Base-by-base conservation (phyloP, 2,888 invertebrate genomes). In the Epiblema foenella region DNA sequence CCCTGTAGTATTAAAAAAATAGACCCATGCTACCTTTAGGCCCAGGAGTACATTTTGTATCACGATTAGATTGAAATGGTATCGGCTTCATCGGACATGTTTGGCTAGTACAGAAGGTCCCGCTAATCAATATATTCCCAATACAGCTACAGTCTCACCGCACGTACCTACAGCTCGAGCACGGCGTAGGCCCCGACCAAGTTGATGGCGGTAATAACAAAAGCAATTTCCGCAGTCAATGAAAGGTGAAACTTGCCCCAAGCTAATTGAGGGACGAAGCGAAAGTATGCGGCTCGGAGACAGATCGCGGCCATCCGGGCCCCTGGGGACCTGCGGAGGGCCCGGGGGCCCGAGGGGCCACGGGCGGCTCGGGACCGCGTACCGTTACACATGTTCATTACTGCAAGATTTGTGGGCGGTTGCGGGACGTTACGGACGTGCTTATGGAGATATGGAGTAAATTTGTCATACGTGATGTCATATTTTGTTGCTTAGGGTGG, bases 191-290 rank as follows among this genome's bases (percentile, higher is more conserved):
- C n/a, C 46, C 42, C n/a, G 42, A 46, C 15, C 66, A n/a, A 51
- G 46, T 49, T 58, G 49, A 58, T 37, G 58, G 39, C 37, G 39
- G 58, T 56, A 56, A 33, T 57, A 20, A 11, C 42, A 10, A 54
- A 42, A 39, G 46, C 57, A 29, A 56, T 66, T 17, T 33, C 17
- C 66, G 49, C 20, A 59, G 20, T 67, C 67, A 67, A 67, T 67
- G 67, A 46, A 67, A 67, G 67, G 67, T 39, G 39, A 51, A 67
- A 39, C 67, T 67, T 51, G 58, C 12, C 29, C 56, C 20, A 10
- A 49, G 24, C 51, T 67, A 67, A 67, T 67, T 67, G 67, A 49
- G 58, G 58, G 51, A 11, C 46, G 46, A 7, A 46, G n/a, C 46
- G 46, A 46, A 56, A 62, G 39, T 54, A 54, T 54, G 58, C 12